Base-by-base conservation (phyloP, 2,113 vertebrate species). In the Strix uralensis region DNA sequence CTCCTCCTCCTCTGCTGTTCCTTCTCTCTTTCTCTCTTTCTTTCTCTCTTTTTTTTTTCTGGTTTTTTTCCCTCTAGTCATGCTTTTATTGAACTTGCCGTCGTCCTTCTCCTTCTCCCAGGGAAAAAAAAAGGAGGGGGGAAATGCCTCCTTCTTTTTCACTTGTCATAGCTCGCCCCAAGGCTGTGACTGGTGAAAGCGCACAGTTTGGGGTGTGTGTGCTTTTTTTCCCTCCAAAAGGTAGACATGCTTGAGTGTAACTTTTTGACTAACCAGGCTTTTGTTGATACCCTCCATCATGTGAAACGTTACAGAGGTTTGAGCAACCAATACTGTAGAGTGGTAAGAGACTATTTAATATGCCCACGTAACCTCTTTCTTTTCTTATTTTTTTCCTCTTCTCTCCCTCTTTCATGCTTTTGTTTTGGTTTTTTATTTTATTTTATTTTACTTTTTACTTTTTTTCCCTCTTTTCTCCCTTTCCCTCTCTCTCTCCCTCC, bases 361-460 rank as follows among this genome's bases (percentile, higher is more conserved):
- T 98, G 98, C 98, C 98, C 98, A 98, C 98, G 97, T 99, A 99
- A 99, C 98, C 98, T 98, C 98, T 99, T 99, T 98, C 98, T 99
- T 99, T 98, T 99, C 98, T 99, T 99, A 99, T 99, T 99, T 99
- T 98, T 97, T 99, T 98, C 98, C 98, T 98, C 97, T 98, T 99
- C 98, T 99, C 98, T 99, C 98, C 98, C 98, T 98, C 97, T 98
- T 98, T 98, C 98, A 98, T 97, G 85, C 97, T 97, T 97, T 98
- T 94, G 70, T 94, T 97, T 96, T 81, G 61, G 81, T 88, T 95
- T 85, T 85, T 96, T 91, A 29, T 90, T 94, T 97, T 57, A 25
- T 87, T 97, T 96, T 83, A 42, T 94, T 97, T 97, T 96, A 89
- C 36, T 91, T 98, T 97, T 97, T 81, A 16, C 26, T 90, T 97